Conservation (phyloP, 1,140 invertebrate genomes). For the Trachymyrmex septentrionalis region DNA sequence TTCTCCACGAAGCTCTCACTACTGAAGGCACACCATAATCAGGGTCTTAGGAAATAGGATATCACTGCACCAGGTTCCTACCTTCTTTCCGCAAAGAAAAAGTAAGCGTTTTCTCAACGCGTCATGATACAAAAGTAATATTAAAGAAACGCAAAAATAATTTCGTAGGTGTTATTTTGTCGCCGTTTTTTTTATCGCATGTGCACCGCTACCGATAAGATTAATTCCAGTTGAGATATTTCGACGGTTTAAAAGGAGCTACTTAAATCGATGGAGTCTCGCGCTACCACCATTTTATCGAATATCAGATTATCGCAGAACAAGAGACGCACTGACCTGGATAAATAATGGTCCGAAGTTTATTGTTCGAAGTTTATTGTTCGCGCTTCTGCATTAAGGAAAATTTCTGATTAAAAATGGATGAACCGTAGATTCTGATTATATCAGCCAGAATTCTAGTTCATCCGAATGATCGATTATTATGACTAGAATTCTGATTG, state of each 20-base stretch:
- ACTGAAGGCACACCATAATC: slow-evolving; percentile 31
- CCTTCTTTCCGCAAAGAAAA: slow-evolving; percentile 10
- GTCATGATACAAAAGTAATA: background rate
- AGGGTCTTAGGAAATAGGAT: slow-evolving; percentile 57
- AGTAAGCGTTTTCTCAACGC: background rate
- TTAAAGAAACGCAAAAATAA: background rate
- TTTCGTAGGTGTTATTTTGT: background rate
- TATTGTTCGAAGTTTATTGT: slow-evolving; percentile 13
- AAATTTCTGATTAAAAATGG: no score
- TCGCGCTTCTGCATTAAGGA: background rate
- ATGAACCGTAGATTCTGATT: no score
- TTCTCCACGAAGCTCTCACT: slow-evolving; percentile 26
- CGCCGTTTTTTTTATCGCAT: background rate
- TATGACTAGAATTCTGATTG: no score
- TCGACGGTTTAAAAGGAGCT: background rate
- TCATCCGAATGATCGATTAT: no score
- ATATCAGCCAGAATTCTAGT: no score
- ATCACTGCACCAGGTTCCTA: slow-evolving; percentile 35
- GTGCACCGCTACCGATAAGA: background rate
- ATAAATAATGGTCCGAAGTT: background rate
- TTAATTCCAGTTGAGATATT: background rate
- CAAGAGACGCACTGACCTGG: background rate
- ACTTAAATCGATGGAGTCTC: background rate
- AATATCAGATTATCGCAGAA: slow-evolving; percentile 2
- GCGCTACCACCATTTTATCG: background rate